Percentiles rank a stretch among this genome's conserved stretches.
These are phyloP conservation scores for Eretmocerus hayati DNA, from an alignment of 2,888 invertebrate species.

Conservation along the genomic window DNA sequence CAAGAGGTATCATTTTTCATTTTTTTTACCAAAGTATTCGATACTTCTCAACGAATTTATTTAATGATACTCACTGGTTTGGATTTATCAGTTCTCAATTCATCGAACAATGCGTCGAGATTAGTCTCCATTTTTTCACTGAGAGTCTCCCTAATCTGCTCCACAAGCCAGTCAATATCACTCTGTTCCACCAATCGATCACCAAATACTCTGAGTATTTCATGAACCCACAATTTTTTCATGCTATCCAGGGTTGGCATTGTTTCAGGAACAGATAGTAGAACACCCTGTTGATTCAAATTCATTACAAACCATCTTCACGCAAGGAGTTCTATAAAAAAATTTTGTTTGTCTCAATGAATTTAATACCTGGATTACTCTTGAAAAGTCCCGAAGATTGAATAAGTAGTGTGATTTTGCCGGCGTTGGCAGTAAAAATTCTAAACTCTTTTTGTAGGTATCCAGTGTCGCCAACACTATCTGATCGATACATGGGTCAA, in stretches of 20 bases:
- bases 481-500: slow-evolving; percentile 86
- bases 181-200: slow-evolving; percentile 82
- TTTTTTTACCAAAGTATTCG: too few relatives aligned
- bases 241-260: slow-evolving; percentile 77
- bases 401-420: slow-evolving; percentile 92
- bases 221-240: slow-evolving; percentile 91
- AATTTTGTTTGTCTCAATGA: too few relatives aligned
- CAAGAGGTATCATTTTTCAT: too few relatives aligned
- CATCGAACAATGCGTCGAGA: slow-evolving; percentile 63
- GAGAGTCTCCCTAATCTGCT: slow-evolving; percentile 60
- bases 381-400: slow-evolving; percentile 87
- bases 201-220: slow-evolving; percentile 84
- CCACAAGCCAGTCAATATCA: slow-evolving; percentile 76
- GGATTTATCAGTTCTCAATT: slow-evolving; percentile 45
- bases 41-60: too few relatives aligned
- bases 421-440: slow-evolving; percentile 84
- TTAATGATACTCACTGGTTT: slow-evolving; percentile 1
- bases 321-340: too few relatives aligned
- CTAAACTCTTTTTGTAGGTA: slow-evolving; percentile 75
- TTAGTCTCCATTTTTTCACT: slow-evolving; percentile 56
- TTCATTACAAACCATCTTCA: too few relatives aligned
- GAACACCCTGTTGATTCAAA: slow-evolving; percentile 81
- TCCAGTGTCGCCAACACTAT: slow-evolving; percentile 80
- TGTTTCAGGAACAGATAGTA: slow-evolving; percentile 87
- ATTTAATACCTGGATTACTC: slow-evolving; percentile 70